These are phyloP conservation scores for Sander vitreus DNA, from an alignment of 2,113 vertebrate genomes.

Conservation along the genomic window DNA sequence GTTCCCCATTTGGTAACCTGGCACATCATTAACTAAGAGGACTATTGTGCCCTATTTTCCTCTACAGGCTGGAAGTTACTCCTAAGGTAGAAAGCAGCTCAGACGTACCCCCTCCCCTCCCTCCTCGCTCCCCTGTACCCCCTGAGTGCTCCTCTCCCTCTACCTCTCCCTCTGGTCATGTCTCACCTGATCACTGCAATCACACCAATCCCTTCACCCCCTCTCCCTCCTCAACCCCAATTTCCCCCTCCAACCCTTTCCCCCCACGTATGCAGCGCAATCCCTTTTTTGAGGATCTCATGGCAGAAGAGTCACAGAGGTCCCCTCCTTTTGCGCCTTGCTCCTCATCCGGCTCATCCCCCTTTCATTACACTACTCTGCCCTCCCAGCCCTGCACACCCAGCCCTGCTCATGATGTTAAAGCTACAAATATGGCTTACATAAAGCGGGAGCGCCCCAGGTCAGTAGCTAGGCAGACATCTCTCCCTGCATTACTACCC, in stretches of 20 bases:
- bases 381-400: constrained; percentile 75
- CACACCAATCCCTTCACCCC: constrained; percentile 76
- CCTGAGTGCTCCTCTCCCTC: constrained; percentile 77
- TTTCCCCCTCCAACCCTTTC: constrained; percentile 91
- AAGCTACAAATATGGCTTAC: constrained; percentile 51
- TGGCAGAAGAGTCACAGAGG: constrained; percentile 90
- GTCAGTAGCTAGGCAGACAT: constrained; percentile 81
- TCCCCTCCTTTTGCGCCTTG: constrained; percentile 88
- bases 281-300: constrained; percentile 94
- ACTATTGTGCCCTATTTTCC: constrained; percentile 93
- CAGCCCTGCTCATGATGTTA: constrained; percentile 63
- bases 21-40: constrained; percentile 91
- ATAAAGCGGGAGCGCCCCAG: constrained; percentile 78
- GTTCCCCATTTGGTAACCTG: constrained; percentile 68
- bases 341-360: constrained; percentile 82
- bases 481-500: constrained; percentile 76
- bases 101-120: constrained; percentile 85
- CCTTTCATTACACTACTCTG: constrained; percentile 74
- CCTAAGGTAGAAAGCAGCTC: constrained; percentile 97
- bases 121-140: constrained; percentile 82
- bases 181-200: constrained; percentile 70
- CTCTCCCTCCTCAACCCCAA: constrained; percentile 72
- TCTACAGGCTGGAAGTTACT: constrained; percentile 98
- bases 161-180: constrained; percentile 68
- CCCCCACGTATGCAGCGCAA: constrained; percentile 89